Percentiles rank a stretch among this genome's conserved stretches.
These are phyloP conservation scores for Todus mexicanus DNA, from an alignment of 2,797 vertebrate species.

Conservation along the genomic window DNA sequence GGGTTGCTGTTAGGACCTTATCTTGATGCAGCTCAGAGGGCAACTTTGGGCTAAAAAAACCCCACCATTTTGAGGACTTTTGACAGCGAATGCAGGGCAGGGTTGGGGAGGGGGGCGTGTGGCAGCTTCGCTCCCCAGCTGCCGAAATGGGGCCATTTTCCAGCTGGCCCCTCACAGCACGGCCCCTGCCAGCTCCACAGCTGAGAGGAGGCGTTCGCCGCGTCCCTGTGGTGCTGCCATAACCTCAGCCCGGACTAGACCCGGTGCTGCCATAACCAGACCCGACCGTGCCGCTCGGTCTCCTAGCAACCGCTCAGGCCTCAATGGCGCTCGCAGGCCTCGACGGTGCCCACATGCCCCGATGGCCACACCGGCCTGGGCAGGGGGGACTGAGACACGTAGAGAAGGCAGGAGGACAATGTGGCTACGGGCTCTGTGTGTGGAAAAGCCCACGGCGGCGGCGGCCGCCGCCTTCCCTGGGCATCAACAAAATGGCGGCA, in stretches of 20 bases:
- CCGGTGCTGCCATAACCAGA: not conserved
- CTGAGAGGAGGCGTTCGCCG: not conserved
- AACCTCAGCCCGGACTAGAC: not conserved
- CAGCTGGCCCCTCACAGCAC: rapidly evolving
- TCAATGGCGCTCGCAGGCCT: rapidly evolving
- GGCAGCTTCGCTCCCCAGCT: rapidly evolving
- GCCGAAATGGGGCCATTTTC: rapidly evolving
- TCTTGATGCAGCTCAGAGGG: not conserved
- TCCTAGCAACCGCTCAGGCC: rapidly evolving
- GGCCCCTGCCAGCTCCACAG: not conserved
- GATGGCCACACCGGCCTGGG: rapidly evolving
- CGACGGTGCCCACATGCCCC: not conserved
- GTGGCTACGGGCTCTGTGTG: rapidly evolving
- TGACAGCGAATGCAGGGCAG: too few species aligned
- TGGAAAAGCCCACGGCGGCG: rapidly evolving
- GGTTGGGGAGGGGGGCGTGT: not conserved
- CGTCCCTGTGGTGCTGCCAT: rapidly evolving
- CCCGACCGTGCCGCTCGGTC: rapidly evolving
- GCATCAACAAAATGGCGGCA: constrained; percentile 35
- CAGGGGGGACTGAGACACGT: rapidly evolving
- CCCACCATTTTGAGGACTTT: rapidly evolving
- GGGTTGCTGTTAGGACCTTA: rapidly evolving
- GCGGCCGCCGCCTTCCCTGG: not conserved
- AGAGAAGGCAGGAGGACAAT: not conserved
- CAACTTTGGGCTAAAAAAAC: not conserved